phyloP scores from a whole-genome alignment of 2,888 invertebrate genomes.

The Trichacis sp. region DNA sequence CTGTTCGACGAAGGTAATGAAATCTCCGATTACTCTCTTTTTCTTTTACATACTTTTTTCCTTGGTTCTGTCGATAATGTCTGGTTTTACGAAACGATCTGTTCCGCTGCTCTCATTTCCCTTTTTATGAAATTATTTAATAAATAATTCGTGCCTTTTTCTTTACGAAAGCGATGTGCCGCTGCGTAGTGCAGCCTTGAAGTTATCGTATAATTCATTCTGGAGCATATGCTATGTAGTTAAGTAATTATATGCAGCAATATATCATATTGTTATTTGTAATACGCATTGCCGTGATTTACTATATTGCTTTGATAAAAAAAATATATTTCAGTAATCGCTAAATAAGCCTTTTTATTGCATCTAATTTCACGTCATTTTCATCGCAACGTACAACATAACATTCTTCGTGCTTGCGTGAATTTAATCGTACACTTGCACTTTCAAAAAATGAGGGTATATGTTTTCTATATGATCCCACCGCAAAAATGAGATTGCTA shows the following conservation, averaged over 20 bases:
- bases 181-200: not conserved
- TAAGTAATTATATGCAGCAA: not conserved
- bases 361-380: too few species aligned
- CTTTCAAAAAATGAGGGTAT: too few species aligned
- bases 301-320: not conserved
- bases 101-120: not conserved
- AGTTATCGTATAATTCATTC: not conserved
- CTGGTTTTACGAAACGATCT: too few species aligned
- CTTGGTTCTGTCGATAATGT: not conserved
- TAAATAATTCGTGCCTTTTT: not conserved
- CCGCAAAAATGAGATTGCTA: too few species aligned
- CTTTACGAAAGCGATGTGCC: not conserved
- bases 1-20: not conserved
- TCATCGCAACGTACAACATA: too few species aligned
- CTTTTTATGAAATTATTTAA: not conserved
- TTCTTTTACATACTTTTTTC: too few species aligned
- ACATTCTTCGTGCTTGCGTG: too few species aligned
- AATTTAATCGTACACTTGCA: too few species aligned
- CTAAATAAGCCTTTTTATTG: too few species aligned
- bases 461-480: too few species aligned
- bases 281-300: not conserved
- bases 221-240: not conserved
- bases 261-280: not conserved
- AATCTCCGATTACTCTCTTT: not conserved
- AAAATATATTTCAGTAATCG: too few species aligned